Percentiles rank a stretch among this genome's conserved stretches.
Conservation (phyloP, 2,797 vertebrate species). For the Paratrypauchen microcephalus region DNA sequence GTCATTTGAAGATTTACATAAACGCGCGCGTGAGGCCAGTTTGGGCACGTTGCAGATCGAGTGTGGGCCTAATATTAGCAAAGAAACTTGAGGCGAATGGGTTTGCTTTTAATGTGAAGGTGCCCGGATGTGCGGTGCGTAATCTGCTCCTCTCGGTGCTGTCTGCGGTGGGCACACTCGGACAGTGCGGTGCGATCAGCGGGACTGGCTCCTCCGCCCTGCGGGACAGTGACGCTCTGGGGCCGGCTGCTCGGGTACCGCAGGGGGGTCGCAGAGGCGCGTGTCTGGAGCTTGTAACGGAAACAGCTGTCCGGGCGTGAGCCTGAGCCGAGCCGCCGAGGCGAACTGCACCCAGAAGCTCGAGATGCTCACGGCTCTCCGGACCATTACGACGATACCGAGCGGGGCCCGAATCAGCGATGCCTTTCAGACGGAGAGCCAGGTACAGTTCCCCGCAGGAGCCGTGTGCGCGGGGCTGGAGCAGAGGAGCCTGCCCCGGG, state of each 20-base stretch:
- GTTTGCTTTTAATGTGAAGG: conserved; percentile 5
- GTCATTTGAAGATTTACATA: too few relatives aligned
- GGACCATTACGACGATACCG: conserved; percentile 46
- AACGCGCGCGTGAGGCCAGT: too few relatives aligned
- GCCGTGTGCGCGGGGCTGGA: background rate
- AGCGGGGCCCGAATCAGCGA: conserved; percentile 48
- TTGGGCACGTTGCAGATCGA: too few relatives aligned
- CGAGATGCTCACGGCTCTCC: conserved; percentile 66
- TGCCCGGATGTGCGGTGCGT: background rate
- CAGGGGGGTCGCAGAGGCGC: background rate
- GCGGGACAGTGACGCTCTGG: background rate
- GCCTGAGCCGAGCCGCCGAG: conserved; percentile 30
- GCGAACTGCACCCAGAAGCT: conserved; percentile 20
- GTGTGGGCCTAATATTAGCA: too few relatives aligned
- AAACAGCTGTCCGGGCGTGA: conserved; percentile 21
- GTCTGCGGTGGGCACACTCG: background rate
- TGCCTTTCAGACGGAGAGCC: conserved; percentile 71
- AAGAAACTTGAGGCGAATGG: too few relatives aligned
- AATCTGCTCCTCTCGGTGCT: background rate
- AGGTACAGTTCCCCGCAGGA: conserved; percentile 51
- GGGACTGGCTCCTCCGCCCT: background rate
- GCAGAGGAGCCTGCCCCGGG: background rate
- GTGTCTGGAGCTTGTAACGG: background rate
- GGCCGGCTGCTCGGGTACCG: background rate
- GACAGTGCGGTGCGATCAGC: background rate